Evolutionary conservation across 2,797 vertebrate genomes (phyloP).

Genomic region (Pangasius mekongensis): DNA sequence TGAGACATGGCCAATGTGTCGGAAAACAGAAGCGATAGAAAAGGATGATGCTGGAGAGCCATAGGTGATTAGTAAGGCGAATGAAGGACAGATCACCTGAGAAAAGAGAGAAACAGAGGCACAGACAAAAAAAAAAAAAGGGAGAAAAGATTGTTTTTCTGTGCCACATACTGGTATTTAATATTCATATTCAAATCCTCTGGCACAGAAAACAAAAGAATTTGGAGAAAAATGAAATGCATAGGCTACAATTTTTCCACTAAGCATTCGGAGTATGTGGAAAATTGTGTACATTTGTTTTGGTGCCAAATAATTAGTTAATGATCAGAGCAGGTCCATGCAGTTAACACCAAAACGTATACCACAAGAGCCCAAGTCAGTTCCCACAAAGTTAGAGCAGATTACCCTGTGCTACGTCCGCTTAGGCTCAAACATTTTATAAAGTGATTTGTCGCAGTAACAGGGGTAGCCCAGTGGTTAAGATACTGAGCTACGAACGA

Average conservation of each 20-base stretch:
- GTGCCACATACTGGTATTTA: constrained; percentile 1
- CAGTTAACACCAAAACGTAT: not conserved
- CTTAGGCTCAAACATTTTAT: not conserved
- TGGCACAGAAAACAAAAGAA: constrained; percentile 26
- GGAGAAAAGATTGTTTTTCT: constrained; percentile 53
- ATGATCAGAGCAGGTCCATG: constrained; percentile 10
- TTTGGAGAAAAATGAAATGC: not conserved
- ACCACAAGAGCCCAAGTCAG: not conserved
- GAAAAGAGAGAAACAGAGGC: constrained; percentile 84
- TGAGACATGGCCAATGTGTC: constrained; percentile 70
- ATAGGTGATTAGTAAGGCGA: constrained; percentile 92
- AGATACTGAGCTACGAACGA: not conserved
- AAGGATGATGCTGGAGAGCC: constrained; percentile 75
- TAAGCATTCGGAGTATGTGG: not conserved
- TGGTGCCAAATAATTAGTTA: not conserved
- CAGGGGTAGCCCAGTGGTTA: not conserved
- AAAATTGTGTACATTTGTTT: not conserved
- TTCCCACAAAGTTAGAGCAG: not conserved
- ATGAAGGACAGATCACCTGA: constrained; percentile 97
- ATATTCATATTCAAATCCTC: not conserved
- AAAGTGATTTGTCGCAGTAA: not conserved
- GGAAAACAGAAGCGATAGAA: constrained; percentile 75
- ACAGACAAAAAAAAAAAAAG: constrained; percentile 72
- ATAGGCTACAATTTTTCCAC: not conserved
- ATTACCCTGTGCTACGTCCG: not conserved